Evolutionary conservation across 1,140 invertebrate species (phyloP), one percentile per base, ranked within the genome.

Genomic region (Diorhabda elongata): DNA sequence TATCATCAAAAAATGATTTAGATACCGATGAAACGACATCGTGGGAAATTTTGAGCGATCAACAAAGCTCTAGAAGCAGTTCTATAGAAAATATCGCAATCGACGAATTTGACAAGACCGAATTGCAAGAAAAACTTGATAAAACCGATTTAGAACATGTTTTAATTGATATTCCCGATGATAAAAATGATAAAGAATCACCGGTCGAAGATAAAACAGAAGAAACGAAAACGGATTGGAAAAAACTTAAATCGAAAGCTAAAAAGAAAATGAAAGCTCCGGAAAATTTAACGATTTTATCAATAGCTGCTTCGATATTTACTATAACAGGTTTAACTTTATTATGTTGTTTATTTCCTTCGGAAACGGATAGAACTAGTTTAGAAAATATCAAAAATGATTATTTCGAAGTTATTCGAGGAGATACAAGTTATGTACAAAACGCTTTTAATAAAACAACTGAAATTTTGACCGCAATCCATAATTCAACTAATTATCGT

Each of bases 11-110:
- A 58, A 69, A 47, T n/a, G 65, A 69, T 42, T 67, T 67, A 7
- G 69, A 70, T 45, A 2, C 67, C 9, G 69, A 67, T 64, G 70
- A 69, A 4, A 67, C 69, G 45, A 71, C 72, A 45, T 73, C 72
- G 8, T 73, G 72, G 72, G 67, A 65, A 3, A 5, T 73, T 26
- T 26, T 73, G 42, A 61, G 61, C 58, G 61, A 61, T 3, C 67
- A 69, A 7, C 42, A 44, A 7, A 60, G 43, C n/a, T 71, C 67
- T 3, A 66, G 11, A 56, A 58, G 41, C n/a, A 68, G 42, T 44
- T 72, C 71, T 6, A 42, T 61, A 1, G 71, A 68, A 52, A 68
- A 61, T 47, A 26, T 66, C 43, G 61, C 5, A 44, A 41, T 11
- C 6, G 47, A 52, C 26, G 26, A 26, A 26, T 44, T 26, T 42